These are phyloP conservation scores for Stomatorhinus ivindoensis DNA, from an alignment of 2,113 vertebrate genomes.

Conservation along the genomic window DNA sequence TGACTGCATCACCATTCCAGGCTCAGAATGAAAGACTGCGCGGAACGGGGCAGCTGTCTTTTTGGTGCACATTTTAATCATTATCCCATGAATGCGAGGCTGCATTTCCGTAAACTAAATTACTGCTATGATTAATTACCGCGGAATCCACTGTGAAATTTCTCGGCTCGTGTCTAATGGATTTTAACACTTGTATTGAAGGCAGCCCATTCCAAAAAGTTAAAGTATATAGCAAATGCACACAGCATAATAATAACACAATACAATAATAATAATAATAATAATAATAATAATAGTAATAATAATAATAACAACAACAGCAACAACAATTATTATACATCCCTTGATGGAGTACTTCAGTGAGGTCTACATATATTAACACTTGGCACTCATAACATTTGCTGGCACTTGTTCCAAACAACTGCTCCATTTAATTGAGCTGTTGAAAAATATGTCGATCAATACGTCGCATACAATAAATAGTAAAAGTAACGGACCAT, in stretches of 20 bases:
- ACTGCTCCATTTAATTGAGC: not conserved
- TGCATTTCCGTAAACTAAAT: not conserved
- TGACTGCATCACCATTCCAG: not conserved
- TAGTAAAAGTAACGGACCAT: not conserved
- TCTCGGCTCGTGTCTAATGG: not conserved
- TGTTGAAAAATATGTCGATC: not conserved
- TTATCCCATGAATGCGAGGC: not conserved
- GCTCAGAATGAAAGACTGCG: not conserved
- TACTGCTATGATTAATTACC: not conserved
- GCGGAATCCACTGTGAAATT: not conserved
- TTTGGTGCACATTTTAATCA: not conserved
- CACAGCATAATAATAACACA: not conserved
- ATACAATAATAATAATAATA: not conserved
- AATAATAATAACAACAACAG: not conserved
- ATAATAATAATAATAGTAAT: not conserved
- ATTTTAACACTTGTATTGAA: not conserved
- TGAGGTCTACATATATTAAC: not conserved
- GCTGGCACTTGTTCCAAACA: not conserved
- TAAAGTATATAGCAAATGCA: not conserved
- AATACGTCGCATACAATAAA: not conserved
- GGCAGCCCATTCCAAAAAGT: not conserved
- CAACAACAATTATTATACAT: not conserved
- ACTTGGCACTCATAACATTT: not conserved
- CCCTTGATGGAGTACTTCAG: not conserved
- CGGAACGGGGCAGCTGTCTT: not conserved